These are phyloP conservation scores for Gopherus evgoodei DNA, from an alignment of 2,113 vertebrate genomes.

Conservation along the genomic window DNA sequence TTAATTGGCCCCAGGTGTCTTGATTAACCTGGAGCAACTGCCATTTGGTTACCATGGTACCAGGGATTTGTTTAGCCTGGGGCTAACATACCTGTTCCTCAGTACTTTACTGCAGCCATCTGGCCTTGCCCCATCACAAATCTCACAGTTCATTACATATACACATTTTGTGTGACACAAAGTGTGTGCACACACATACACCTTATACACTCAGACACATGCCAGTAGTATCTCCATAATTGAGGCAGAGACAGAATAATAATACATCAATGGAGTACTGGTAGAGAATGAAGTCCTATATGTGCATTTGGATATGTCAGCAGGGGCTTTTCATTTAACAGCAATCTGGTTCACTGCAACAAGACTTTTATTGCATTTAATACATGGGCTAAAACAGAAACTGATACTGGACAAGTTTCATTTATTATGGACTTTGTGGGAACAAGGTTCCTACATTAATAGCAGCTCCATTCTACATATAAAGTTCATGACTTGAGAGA, in stretches of 20 bases:
- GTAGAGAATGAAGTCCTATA: not conserved
- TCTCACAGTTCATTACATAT: not conserved
- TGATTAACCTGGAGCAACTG: no score
- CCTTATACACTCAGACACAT: not conserved
- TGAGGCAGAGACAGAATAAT: not conserved
- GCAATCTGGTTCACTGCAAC: not conserved
- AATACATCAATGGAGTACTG: not conserved
- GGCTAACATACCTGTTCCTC: no score
- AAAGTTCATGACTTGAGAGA: not conserved
- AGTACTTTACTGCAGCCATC: no score
- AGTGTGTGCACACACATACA: not conserved
- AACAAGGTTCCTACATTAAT: not conserved
- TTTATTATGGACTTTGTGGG: not conserved
- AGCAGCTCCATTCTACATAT: not conserved
- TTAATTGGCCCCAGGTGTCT: no score
- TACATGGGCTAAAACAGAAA: constrained; percentile 1
- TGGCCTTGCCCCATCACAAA: no score
- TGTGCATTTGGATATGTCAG: not conserved
- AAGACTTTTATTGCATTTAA: not conserved
- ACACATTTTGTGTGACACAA: not conserved
- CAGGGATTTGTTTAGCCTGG: no score
- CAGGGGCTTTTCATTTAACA: not conserved
- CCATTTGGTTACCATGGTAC: no score
- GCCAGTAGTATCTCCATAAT: not conserved
- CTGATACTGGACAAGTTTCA: not conserved